Percentiles rank a stretch among this genome's conserved stretches.
Conservation (phyloP, 1,140 invertebrate genomes). For the Habropoda laboriosa region DNA sequence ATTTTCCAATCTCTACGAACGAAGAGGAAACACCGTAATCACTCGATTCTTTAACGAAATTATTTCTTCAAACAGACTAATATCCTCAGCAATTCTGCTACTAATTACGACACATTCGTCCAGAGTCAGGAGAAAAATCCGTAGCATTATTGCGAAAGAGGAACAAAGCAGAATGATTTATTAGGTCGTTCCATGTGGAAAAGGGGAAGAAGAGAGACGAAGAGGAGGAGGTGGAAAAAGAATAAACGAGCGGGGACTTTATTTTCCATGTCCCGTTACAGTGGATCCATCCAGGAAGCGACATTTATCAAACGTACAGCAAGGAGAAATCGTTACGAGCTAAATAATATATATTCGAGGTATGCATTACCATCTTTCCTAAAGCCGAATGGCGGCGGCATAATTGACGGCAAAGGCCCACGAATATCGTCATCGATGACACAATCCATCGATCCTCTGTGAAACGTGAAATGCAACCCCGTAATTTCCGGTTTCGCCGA, state of each 20-base stretch:
- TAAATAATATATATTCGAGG: slow-evolving; percentile 24
- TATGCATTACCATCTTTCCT: slow-evolving; percentile 7
- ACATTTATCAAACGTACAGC: slow-evolving; percentile 19
- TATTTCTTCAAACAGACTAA: too few relatives aligned
- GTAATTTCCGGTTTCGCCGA: slow-evolving; percentile 17
- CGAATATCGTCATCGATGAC: not conserved
- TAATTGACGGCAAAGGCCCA: not conserved
- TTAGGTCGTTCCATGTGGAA: too few relatives aligned
- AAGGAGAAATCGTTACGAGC: slow-evolving; percentile 22
- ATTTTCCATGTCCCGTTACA: slow-evolving; percentile 25
- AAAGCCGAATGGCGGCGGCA: not conserved
- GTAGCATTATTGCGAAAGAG: too few relatives aligned
- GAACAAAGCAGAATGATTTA: too few relatives aligned
- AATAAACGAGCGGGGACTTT: not conserved
- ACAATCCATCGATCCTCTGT: not conserved
- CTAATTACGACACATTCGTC: too few relatives aligned
- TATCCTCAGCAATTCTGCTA: too few relatives aligned
- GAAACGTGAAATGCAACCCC: not conserved
- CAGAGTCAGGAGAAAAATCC: too few relatives aligned
- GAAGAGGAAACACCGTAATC: too few relatives aligned
- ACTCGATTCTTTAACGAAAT: too few relatives aligned
- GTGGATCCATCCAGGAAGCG: slow-evolving; percentile 22
- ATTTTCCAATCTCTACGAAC: too few relatives aligned
- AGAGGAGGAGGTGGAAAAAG: not conserved
- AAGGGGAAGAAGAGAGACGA: too few relatives aligned